These are phyloP conservation scores for Ophion ellenae DNA, from an alignment of 2,888 invertebrate genomes.

Conservation along the genomic window DNA sequence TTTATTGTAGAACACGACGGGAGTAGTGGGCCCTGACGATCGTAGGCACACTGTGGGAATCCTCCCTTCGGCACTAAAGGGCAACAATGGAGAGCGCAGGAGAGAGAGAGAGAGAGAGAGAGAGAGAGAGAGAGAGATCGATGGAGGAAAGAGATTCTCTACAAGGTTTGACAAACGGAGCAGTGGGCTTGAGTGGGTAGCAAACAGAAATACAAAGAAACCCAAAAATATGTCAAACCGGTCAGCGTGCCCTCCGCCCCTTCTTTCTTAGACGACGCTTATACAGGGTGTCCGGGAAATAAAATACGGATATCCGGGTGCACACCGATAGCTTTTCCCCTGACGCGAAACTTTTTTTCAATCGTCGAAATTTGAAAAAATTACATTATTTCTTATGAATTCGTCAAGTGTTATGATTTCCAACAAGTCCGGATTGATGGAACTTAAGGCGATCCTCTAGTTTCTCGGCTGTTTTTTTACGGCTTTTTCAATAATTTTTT, in stretches of 20 bases:
- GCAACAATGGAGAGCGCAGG: slow-evolving; percentile 71
- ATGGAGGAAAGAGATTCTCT: slow-evolving; percentile 68
- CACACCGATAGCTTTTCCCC: too few species aligned
- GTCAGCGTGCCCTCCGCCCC: slow-evolving; percentile 68
- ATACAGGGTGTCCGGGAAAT: slow-evolving; percentile 65
- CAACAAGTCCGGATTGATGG: background rate
- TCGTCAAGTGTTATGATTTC: background rate
- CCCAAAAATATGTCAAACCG: slow-evolving; percentile 79
- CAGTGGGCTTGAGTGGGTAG: slow-evolving; percentile 78
- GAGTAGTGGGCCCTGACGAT: slow-evolving; percentile 70
- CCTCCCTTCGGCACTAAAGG: slow-evolving; percentile 71
- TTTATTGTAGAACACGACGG: slow-evolving; percentile 69
- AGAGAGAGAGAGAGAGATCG: slow-evolving; percentile 36
- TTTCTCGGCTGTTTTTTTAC: too few species aligned
- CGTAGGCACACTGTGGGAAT: slow-evolving; percentile 74
- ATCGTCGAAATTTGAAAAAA: too few species aligned
- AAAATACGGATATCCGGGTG: background rate
- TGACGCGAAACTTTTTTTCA: too few species aligned
- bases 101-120: slow-evolving; percentile 39
- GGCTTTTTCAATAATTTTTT: too few species aligned
- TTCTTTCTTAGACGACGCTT: slow-evolving; percentile 66
- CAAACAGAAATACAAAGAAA: slow-evolving; percentile 79
- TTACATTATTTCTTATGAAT: too few species aligned
- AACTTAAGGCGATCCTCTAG: too few species aligned
- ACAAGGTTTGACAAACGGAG: slow-evolving; percentile 71